These are phyloP conservation scores for Drosophila sordidapex DNA, from an alignment of 2,888 invertebrate genomes.

Conservation along the genomic window DNA sequence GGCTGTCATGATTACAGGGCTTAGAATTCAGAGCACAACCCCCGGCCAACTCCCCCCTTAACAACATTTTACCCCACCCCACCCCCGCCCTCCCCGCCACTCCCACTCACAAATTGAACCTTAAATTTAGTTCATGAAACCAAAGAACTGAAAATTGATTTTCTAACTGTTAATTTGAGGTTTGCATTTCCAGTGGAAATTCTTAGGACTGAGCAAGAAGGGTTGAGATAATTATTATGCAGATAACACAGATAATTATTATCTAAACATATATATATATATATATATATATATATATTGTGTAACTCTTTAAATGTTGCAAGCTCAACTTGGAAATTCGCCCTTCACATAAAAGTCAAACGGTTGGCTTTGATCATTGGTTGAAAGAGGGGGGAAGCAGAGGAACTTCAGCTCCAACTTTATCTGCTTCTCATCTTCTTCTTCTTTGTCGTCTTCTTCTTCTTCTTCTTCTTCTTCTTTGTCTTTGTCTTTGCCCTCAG, in stretches of 20 bases:
- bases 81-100: background rate
- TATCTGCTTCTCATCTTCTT: background rate
- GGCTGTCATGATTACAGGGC: conserved; percentile 58
- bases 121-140: background rate
- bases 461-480: background rate
- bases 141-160: conserved; percentile 1
- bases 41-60: background rate
- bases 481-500: background rate
- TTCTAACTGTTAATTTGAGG: background rate
- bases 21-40: conserved; percentile 30
- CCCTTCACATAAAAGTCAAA: conserved; percentile 8
- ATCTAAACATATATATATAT: background rate
- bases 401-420: conserved; percentile 1
- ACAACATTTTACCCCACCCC: background rate
- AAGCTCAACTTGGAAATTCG: background rate
- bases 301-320: background rate
- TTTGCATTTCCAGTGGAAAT: background rate
- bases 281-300: background rate
- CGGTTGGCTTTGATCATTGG: conserved; percentile 30
- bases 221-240: no score
- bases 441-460: background rate
- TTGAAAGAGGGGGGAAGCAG: conserved; percentile 1
- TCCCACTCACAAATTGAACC: background rate
- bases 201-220: no score
- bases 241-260: no score